A percentile compares a stretch with the other conserved stretches of the same genome.
Evolutionary conservation across 2,797 vertebrate species (phyloP).

Genomic region (Urosaurus nigricauda): DNA sequence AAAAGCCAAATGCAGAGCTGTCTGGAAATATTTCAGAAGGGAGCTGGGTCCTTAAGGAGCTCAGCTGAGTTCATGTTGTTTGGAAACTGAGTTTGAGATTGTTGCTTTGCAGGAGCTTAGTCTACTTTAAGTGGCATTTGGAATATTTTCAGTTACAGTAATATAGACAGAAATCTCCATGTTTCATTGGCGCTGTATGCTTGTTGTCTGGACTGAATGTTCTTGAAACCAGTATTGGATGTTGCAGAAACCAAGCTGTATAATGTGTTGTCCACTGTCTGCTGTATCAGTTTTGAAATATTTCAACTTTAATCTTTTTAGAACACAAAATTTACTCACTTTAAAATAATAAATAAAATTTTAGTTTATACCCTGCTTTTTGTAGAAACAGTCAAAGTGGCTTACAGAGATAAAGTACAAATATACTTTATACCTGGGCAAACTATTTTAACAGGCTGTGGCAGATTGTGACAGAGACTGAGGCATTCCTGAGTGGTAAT

Average conservation of each 20-base stretch:
- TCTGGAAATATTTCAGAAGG: constrained; percentile 90
- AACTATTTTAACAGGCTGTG: background rate
- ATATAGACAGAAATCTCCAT: no score
- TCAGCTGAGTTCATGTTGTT: constrained; percentile 85
- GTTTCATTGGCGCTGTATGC: background rate
- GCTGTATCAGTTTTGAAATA: background rate
- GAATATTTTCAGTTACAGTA: no score
- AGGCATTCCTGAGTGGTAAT: no score
- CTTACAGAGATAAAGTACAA: no score
- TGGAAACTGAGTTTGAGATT: constrained; percentile 88
- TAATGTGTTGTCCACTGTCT: background rate
- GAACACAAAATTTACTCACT: background rate
- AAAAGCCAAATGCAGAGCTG: constrained; percentile 86
- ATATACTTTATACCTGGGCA: background rate
- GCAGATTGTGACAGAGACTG: background rate
- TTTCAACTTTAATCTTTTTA: background rate
- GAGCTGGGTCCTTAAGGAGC: constrained; percentile 72
- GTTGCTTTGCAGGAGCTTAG: constrained; percentile 84
- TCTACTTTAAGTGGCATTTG: constrained; percentile 87
- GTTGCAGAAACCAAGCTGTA: background rate
- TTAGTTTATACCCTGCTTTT: no score
- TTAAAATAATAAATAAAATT: no score
- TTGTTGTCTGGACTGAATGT: background rate
- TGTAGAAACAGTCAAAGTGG: no score
- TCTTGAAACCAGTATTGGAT: background rate